A percentile compares a stretch with the other conserved stretches of the same genome.
Conservation (phyloP, 2,888 invertebrate genomes). For the Cotesia congregata region DNA sequence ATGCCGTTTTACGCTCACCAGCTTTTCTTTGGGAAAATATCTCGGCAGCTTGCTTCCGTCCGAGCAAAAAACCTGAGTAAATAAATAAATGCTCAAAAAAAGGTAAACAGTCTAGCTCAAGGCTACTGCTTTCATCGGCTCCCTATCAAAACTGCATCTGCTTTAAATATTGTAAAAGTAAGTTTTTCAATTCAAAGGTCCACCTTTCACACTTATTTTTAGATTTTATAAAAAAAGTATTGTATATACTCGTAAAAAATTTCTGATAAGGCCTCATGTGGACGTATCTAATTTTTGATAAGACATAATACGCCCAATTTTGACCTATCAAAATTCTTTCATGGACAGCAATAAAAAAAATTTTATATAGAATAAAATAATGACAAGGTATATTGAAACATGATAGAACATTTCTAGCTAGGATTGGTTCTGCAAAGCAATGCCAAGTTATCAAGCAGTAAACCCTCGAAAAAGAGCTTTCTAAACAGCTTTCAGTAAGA, state of each 20-base stretch:
- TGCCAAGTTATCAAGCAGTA: neutral
- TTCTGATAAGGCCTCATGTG: too few species aligned
- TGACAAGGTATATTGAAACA: too few species aligned
- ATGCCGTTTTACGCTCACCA: slow-evolving; percentile 37
- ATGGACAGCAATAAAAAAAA: too few species aligned
- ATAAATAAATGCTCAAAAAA: neutral
- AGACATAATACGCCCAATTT: too few species aligned
- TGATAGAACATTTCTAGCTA: neutral
- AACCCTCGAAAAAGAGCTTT: neutral
- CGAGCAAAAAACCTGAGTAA: slow-evolving; percentile 6
- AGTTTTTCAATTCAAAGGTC: too few species aligned
- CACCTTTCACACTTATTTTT: too few species aligned
- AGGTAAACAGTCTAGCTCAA: slow-evolving; percentile 9
- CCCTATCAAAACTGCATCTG: slow-evolving; percentile 39
- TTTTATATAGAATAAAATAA: too few species aligned
- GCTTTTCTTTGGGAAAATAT: slow-evolving; percentile 8
- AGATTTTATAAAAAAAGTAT: too few species aligned
- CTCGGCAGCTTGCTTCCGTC: neutral
- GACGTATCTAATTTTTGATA: too few species aligned
- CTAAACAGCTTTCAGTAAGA: neutral
- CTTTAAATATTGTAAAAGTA: slow-evolving; percentile 8
- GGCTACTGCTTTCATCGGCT: slow-evolving; percentile 32
- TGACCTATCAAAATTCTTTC: too few species aligned
- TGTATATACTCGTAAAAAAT: too few species aligned
- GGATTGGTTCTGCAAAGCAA: neutral